These are phyloP conservation scores for Coptodon bakossiorum DNA, from an alignment of 2,113 vertebrate genomes.

Conservation along the genomic window DNA sequence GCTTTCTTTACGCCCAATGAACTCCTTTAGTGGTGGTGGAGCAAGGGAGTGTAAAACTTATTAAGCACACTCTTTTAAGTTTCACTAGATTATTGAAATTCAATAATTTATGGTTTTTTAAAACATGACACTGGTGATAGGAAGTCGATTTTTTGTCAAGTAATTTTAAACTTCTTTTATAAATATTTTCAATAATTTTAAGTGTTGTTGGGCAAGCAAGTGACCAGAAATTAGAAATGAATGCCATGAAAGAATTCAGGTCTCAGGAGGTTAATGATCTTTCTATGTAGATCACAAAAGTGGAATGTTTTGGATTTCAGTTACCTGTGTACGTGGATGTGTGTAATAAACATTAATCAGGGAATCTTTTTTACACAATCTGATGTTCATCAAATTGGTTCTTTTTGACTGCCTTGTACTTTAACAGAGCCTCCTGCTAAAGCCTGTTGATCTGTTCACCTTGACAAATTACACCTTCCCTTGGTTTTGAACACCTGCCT, in stretches of 20 bases:
- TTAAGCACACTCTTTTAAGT: too few species aligned
- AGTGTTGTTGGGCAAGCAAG: too few species aligned
- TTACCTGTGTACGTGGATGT: not conserved
- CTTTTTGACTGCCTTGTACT: not conserved
- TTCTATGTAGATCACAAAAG: not conserved
- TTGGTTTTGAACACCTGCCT: not conserved
- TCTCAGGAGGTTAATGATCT: not conserved
- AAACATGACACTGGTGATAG: too few species aligned
- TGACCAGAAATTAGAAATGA: not conserved
- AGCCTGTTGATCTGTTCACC: not conserved
- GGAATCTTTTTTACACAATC: not conserved
- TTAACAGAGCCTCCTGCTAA: not conserved
- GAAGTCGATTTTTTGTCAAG: too few species aligned
- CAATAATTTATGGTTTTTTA: too few species aligned
- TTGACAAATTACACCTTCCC: not conserved
- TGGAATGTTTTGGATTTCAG: not conserved
- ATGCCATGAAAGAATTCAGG: not conserved
- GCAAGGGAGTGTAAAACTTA: too few species aligned
- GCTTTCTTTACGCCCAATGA: too few species aligned
- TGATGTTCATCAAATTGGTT: not conserved
- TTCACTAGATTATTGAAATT: too few species aligned
- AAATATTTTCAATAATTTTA: too few species aligned
- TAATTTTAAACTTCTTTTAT: too few species aligned
- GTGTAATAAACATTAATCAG: not conserved
- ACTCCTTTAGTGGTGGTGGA: too few species aligned